Evolutionary conservation across 2,888 invertebrate genomes (phyloP).

Genomic region (Cantharis nigra): DNA sequence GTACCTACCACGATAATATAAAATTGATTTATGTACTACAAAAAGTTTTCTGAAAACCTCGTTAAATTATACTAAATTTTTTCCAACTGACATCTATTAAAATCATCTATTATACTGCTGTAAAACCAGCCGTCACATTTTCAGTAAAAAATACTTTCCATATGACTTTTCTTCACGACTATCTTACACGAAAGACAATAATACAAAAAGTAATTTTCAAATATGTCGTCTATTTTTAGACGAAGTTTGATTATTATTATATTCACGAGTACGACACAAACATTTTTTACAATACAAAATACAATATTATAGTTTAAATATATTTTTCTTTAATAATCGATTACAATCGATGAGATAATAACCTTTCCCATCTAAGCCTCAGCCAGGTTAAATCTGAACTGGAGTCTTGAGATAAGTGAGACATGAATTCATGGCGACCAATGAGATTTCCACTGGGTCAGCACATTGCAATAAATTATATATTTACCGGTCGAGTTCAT

Average conservation of each 20-base stretch:
- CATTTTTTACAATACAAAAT: too few species aligned
- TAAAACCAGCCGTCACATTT: background rate
- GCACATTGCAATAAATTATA: conserved; percentile 50
- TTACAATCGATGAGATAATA: conserved; percentile 23
- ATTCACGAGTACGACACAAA: background rate
- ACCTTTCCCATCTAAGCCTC: conserved; percentile 33
- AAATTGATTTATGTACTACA: background rate
- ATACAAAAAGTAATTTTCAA: background rate
- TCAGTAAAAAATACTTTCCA: background rate
- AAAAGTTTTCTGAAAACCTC: background rate
- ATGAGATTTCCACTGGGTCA: conserved; percentile 48
- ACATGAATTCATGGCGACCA: conserved; percentile 47
- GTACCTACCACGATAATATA: background rate
- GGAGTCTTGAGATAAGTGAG: conserved; percentile 46
- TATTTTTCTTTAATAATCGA: background rate
- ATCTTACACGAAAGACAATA: background rate
- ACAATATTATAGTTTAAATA: background rate
- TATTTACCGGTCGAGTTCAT: conserved; percentile 52
- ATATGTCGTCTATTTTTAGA: background rate
- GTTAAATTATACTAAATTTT: background rate
- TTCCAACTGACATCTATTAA: background rate
- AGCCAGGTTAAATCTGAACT: conserved; percentile 38
- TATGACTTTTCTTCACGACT: background rate
- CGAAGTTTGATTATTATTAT: background rate
- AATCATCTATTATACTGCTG: background rate